These are phyloP conservation scores for Hippasteria phrygiana DNA, from an alignment of 53 echinoderm and acorn worm genomes.

Conservation along the genomic window DNA sequence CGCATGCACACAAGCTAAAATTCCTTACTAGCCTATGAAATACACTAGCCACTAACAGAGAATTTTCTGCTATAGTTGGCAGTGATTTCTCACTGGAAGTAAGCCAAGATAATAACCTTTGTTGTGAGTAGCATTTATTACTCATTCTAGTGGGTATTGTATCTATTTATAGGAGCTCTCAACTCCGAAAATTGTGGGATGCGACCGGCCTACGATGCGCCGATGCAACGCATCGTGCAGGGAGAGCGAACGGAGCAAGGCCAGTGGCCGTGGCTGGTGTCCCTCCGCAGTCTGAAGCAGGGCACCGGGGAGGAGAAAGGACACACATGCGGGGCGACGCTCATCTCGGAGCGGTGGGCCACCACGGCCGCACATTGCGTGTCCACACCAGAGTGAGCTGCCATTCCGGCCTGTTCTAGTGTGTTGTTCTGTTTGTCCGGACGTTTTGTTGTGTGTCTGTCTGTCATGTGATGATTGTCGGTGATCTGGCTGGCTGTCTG, in stretches of 20 bases:
- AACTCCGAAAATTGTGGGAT: conserved; percentile 5
- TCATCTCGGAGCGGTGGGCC: conserved; percentile 70
- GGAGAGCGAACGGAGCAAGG: conserved; percentile 38
- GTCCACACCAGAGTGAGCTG: conserved; percentile 27
- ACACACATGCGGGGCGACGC: conserved; percentile 60
- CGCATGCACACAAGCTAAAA: no score
- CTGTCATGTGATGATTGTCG: no score
- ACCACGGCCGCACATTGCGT: conserved; percentile 76
- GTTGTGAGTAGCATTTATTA: no score
- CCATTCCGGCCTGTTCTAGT: no score
- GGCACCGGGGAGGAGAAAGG: not conserved
- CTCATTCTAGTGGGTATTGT: not conserved
- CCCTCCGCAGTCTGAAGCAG: conserved; percentile 14
- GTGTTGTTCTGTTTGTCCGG: not conserved
- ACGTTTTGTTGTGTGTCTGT: not conserved
- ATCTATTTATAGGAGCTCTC: not conserved
- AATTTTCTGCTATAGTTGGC: no score
- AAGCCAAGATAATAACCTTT: no score
- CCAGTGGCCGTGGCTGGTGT: conserved; percentile 78
- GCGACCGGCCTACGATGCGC: not conserved
- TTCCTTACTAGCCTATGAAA: no score
- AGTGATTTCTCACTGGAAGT: no score
- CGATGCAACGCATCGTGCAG: conserved; percentile 13
- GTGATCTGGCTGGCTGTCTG: no score
- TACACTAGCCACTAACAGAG: no score